These are phyloP conservation scores for Phytoseiulus persimilis DNA, from an alignment of 2,888 invertebrate species.

Conservation along the genomic window DNA sequence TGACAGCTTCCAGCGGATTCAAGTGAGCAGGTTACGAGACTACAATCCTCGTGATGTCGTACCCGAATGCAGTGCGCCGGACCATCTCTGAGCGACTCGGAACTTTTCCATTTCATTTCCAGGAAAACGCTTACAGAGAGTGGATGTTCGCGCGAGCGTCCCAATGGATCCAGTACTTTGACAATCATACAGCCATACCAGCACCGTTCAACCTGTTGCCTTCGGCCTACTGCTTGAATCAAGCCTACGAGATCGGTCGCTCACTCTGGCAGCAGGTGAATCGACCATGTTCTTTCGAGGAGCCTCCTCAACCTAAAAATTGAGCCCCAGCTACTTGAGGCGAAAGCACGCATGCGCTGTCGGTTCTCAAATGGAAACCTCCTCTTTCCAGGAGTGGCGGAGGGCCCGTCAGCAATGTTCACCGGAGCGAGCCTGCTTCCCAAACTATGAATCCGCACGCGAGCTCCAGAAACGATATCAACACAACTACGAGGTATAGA, in stretches of 20 bases:
- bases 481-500: constrained; percentile 29
- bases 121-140: constrained; percentile 62
- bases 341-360: too few relatives aligned
- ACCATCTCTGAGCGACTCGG: background rate
- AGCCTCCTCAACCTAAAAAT: too few relatives aligned
- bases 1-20: constrained; percentile 64
- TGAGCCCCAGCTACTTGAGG: too few relatives aligned
- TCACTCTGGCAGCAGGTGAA: constrained; percentile 12
- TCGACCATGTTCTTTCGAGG: too few relatives aligned
- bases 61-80: too few relatives aligned
- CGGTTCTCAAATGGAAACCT: too few relatives aligned
- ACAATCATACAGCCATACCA: constrained; percentile 59
- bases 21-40: constrained; percentile 40
- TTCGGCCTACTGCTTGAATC: constrained; percentile 23
- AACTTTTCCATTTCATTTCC: background rate
- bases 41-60: background rate
- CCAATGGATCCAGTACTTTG: constrained; percentile 65
- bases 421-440: constrained; percentile 12
- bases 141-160: constrained; percentile 69
- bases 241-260: constrained; percentile 9
- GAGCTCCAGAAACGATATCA: constrained; percentile 35
- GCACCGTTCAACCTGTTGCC: constrained; percentile 62
- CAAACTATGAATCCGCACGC: constrained; percentile 7
- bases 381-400: constrained; percentile 9
- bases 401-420: constrained; percentile 24